Evolutionary conservation across 2,113 vertebrate genomes (phyloP).

Genomic region (Damaliscus lunatus): DNA sequence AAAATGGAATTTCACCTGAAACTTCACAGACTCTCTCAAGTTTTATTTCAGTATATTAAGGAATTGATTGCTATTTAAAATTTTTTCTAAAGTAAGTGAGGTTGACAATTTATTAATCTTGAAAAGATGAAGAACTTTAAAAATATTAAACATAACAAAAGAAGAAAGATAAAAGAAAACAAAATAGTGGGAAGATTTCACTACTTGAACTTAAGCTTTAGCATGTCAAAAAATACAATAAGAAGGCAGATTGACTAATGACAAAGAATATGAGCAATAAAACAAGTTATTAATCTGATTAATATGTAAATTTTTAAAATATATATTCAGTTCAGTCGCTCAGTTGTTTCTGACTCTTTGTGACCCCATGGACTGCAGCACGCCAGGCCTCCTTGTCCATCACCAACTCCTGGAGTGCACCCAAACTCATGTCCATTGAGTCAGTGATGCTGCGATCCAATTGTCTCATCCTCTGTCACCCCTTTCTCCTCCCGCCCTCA

Average conservation of each 20-base stretch:
- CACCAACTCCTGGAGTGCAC: too few species aligned
- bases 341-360: background rate
- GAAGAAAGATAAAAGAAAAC: background rate
- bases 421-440: background rate
- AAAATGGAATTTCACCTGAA: background rate
- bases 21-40: background rate
- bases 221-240: background rate
- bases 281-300: background rate
- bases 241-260: background rate
- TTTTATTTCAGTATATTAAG: slow-evolving; percentile 12
- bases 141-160: background rate
- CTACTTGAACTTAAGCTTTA: background rate
- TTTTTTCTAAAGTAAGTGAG: background rate
- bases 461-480: rapidly evolving
- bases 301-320: background rate
- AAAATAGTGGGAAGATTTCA: background rate
- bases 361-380: background rate
- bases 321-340: background rate
- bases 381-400: too few species aligned
- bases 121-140: background rate
- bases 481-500: background rate
- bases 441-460: rapidly evolving
- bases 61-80: background rate
- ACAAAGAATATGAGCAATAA: background rate
- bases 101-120: background rate